These are phyloP conservation scores for Carassius carassius DNA, from an alignment of 2,113 vertebrate genomes.

Conservation along the genomic window DNA sequence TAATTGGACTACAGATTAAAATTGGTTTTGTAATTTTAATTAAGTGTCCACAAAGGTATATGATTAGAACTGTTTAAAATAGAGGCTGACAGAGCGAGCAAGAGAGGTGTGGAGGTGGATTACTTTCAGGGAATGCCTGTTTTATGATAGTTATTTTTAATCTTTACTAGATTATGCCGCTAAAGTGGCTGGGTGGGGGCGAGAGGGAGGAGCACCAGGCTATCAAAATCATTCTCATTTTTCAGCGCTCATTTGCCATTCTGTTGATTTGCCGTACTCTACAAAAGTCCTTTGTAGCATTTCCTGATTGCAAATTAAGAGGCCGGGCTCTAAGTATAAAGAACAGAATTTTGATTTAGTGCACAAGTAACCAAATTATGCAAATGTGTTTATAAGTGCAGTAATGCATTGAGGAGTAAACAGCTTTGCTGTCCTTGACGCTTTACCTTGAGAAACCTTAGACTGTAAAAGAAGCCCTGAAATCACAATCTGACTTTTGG, in stretches of 20 bases:
- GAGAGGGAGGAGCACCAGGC: conserved; percentile 63
- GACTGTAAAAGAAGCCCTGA: neutral
- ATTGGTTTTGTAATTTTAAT: conserved; percentile 99
- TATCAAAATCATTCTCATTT: conserved; percentile 84
- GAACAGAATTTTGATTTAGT: conserved; percentile 61
- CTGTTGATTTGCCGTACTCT: conserved; percentile 88
- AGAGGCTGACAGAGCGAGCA: conserved; percentile 99
- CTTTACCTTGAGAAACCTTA: conserved; percentile 29
- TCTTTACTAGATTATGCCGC: conserved; percentile 98
- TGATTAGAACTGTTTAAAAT: conserved; percentile 99
- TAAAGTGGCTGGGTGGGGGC: conserved; percentile 80
- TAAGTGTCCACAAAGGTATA: conserved; percentile 99
- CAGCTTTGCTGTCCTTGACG: conserved; percentile 6
- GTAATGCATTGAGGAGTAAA: conserved; percentile 34
- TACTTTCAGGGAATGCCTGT: conserved; percentile 98
- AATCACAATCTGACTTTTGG: neutral
- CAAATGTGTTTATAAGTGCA: conserved; percentile 55
- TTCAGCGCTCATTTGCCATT: conserved; percentile 88
- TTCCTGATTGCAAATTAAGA: conserved; percentile 83
- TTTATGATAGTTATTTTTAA: conserved; percentile 98
- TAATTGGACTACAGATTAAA: conserved; percentile 99
- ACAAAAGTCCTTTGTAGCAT: conserved; percentile 85
- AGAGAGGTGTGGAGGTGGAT: conserved; percentile 82
- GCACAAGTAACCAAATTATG: conserved; percentile 61
- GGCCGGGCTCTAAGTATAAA: conserved; percentile 63